Percentiles rank a stretch among this genome's conserved stretches.
phyloP scores from a whole-genome alignment of 2,113 vertebrate species.

The Pollachius pollachius region DNA sequence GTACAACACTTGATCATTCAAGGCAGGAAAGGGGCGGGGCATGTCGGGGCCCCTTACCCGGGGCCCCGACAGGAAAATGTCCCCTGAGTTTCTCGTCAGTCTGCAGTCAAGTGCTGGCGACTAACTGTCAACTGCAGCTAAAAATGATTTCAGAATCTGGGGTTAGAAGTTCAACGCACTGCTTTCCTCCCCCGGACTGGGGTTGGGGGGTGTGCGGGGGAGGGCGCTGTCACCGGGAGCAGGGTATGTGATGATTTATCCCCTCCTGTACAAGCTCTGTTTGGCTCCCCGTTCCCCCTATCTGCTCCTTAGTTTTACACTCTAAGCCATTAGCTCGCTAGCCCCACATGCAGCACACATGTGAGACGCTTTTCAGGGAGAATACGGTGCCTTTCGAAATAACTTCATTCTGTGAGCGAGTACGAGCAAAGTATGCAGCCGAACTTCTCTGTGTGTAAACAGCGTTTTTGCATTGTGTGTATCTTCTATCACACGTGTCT shows the following conservation, averaged over 20 bases:
- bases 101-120: slow-evolving; percentile 71
- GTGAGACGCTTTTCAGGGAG: slow-evolving; percentile 28
- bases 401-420: slow-evolving; percentile 30
- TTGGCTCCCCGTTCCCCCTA: slow-evolving; percentile 31
- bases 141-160: slow-evolving; percentile 69
- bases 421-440: background rate
- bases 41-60: slow-evolving; percentile 65
- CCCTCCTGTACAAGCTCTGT: slow-evolving; percentile 43
- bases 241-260: slow-evolving; percentile 58
- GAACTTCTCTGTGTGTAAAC: no score
- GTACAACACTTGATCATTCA: no score
- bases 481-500: no score
- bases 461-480: no score
- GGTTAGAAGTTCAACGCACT: slow-evolving; percentile 69
- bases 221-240: slow-evolving; percentile 63
- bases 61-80: slow-evolving; percentile 62
- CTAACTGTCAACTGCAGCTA: slow-evolving; percentile 75
- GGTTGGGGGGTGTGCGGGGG: slow-evolving; percentile 32
- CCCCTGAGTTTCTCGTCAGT: slow-evolving; percentile 65
- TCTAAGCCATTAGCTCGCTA: slow-evolving; percentile 37
- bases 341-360: slow-evolving; percentile 52
- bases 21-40: no score
- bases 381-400: slow-evolving; percentile 24
- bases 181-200: slow-evolving; percentile 59
- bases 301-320: slow-evolving; percentile 49